A percentile compares a stretch with the other conserved stretches of the same genome.
Conservation (phyloP, 2,888 invertebrate species). For the Parnassius smintheus region DNA sequence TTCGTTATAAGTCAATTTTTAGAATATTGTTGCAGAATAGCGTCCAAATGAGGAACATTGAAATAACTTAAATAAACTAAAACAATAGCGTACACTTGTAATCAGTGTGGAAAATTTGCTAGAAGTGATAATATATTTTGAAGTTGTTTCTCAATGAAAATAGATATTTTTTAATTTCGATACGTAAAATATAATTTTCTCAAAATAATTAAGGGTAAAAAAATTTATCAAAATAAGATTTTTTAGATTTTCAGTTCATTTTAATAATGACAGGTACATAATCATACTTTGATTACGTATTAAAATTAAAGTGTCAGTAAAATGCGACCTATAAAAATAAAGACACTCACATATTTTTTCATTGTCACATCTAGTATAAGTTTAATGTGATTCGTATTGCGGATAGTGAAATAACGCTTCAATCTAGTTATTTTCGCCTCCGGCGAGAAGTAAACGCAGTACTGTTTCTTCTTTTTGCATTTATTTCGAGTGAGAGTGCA, state of each 20-base stretch:
- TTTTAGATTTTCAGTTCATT: too few species aligned
- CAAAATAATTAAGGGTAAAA: too few species aligned
- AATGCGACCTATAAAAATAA: too few species aligned
- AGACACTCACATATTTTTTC: too few species aligned
- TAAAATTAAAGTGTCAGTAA: too few species aligned
- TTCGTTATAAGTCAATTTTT: neutral
- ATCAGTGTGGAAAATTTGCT: constrained; percentile 30
- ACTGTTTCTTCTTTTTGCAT: constrained; percentile 33
- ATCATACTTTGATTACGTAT: too few species aligned
- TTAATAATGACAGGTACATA: too few species aligned
- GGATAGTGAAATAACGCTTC: constrained; percentile 40
- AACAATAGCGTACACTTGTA: constrained; percentile 46
- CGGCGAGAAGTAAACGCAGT: constrained; percentile 30
- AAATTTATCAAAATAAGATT: too few species aligned
- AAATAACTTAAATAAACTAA: constrained; percentile 53
- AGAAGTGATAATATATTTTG: constrained; percentile 30
- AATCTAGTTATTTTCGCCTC: constrained; percentile 35
- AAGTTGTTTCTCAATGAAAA: neutral
- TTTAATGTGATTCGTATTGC: constrained; percentile 10
- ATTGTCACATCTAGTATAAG: constrained; percentile 2
- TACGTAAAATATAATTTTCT: neutral
- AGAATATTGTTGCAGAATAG: constrained; percentile 45
- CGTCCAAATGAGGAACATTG: constrained; percentile 48
- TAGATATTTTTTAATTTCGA: neutral
- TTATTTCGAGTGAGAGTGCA: constrained; percentile 38